phyloP scores from a whole-genome alignment of 2,888 invertebrate genomes.

The Zhuqinia jingwanae region DNA sequence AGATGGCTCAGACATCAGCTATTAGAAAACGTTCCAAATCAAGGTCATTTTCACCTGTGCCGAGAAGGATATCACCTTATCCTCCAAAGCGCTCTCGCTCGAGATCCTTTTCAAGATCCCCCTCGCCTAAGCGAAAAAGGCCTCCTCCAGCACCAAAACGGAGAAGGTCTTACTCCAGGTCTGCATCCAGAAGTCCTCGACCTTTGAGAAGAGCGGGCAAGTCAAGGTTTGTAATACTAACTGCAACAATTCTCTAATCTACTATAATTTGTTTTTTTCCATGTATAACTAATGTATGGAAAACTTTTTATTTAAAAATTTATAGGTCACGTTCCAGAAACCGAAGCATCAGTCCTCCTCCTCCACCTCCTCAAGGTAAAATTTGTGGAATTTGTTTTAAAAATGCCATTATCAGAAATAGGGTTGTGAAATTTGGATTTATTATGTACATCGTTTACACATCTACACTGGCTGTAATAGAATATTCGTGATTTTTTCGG shows the following conservation, averaged over 20 bases:
- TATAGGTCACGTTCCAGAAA: constrained; percentile 73
- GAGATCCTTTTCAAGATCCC: constrained; percentile 80
- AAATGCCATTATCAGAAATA: background rate
- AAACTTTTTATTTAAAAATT: background rate
- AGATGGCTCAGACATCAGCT: constrained; percentile 58
- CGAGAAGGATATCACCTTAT: constrained; percentile 72
- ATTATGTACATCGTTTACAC: no score
- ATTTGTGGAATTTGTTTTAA: background rate
- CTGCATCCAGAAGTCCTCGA: constrained; percentile 81
- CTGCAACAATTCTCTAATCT: background rate
- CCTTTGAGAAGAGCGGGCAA: constrained; percentile 72
- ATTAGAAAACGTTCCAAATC: constrained; percentile 80
- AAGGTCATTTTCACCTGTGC: constrained; percentile 80
- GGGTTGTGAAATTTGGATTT: no score
- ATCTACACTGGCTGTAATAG: no score
- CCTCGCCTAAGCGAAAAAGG: constrained; percentile 78
- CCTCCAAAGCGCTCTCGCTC: constrained; percentile 79
- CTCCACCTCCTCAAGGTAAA: constrained; percentile 66
- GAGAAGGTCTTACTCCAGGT: constrained; percentile 80
- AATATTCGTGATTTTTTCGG: no score
- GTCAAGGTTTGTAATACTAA: constrained; percentile 40
- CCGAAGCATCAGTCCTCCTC: constrained; percentile 61
- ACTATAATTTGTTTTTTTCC: background rate
- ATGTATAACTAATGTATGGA: no score
- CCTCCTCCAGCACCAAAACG: constrained; percentile 68